Percentiles rank a stretch among this genome's conserved stretches.
phyloP scores from a whole-genome alignment of 1,140 invertebrate genomes.

The Drosophila kepulauana region DNA sequence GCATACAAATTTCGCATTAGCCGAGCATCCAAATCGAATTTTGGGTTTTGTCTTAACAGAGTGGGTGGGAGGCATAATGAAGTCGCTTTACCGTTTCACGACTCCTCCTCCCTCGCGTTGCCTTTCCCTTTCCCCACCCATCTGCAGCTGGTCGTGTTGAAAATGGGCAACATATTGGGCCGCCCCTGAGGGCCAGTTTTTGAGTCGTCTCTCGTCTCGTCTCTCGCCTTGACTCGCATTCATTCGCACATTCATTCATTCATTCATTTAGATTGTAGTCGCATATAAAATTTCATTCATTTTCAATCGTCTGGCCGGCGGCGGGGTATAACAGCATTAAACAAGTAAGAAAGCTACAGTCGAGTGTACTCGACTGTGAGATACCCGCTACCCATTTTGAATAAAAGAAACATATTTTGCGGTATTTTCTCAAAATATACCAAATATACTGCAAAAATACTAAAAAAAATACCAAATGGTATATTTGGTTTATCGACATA shows the following conservation, averaged over 20 bases:
- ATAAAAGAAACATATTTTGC: too few relatives aligned
- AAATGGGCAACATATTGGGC: constrained; percentile 71
- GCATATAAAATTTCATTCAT: constrained; percentile 74
- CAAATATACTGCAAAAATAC: too few relatives aligned
- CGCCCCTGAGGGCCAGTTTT: constrained; percentile 30
- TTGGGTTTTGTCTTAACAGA: constrained; percentile 19
- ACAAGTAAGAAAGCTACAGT: too few relatives aligned
- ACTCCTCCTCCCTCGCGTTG: not conserved
- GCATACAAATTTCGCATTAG: constrained; percentile 80
- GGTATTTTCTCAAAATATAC: too few relatives aligned
- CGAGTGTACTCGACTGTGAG: too few relatives aligned
- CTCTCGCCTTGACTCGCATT: constrained; percentile 22
- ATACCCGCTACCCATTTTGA: too few relatives aligned
- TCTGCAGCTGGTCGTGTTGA: constrained; percentile 12
- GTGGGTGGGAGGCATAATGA: constrained; percentile 38
- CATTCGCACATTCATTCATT: constrained; percentile 48
- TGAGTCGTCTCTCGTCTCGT: not conserved
- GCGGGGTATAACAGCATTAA: constrained; percentile 28
- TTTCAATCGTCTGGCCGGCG: constrained; percentile 61
- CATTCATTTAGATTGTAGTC: constrained; percentile 30
- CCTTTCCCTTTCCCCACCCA: not conserved
- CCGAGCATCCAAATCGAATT: constrained; percentile 58
- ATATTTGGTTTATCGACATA: too few relatives aligned
- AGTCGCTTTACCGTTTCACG: constrained; percentile 34
- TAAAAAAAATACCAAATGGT: too few relatives aligned